Percentiles rank a stretch among this genome's conserved stretches.
Evolutionary conservation across 2,888 invertebrate genomes (phyloP).

Genomic region (Euplexia lucipara): DNA sequence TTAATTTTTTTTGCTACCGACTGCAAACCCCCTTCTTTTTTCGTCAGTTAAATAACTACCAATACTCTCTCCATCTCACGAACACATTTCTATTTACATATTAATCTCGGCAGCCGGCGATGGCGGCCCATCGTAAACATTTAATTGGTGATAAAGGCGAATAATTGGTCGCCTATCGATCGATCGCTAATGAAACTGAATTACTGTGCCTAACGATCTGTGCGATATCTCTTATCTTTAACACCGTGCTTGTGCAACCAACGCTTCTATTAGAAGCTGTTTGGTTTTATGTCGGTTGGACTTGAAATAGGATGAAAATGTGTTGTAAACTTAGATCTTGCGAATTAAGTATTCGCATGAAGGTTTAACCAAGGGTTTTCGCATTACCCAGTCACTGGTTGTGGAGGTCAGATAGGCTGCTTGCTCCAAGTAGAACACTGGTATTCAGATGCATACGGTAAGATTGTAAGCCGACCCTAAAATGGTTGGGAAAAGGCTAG

Average conservation of each 20-base stretch:
- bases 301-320: neutral
- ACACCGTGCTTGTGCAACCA: conserved; percentile 55
- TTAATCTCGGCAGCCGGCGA: conserved; percentile 70
- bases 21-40: too few relatives aligned
- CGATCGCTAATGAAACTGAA: conserved; percentile 83
- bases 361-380: too few relatives aligned
- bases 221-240: conserved; percentile 72
- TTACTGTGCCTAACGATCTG: conserved; percentile 79
- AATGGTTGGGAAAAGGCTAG: too few relatives aligned
- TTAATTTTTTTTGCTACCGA: too few relatives aligned
- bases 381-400: too few relatives aligned
- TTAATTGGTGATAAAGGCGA: conserved; percentile 85
- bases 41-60: too few relatives aligned
- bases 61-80: too few relatives aligned
- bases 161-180: conserved; percentile 85
- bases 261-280: conserved; percentile 24
- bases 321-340: neutral
- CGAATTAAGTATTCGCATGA: too few relatives aligned
- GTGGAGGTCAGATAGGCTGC: too few relatives aligned
- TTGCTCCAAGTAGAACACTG: too few relatives aligned
- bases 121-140: conserved; percentile 83
- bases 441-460: too few relatives aligned
- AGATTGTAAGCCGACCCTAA: too few relatives aligned
- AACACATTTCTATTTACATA: conserved; percentile 63
- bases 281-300: neutral